These are phyloP conservation scores for Caenorhabditis elegans DNA, from an alignment of 1,140 invertebrate species.

Conservation along the genomic window DNA sequence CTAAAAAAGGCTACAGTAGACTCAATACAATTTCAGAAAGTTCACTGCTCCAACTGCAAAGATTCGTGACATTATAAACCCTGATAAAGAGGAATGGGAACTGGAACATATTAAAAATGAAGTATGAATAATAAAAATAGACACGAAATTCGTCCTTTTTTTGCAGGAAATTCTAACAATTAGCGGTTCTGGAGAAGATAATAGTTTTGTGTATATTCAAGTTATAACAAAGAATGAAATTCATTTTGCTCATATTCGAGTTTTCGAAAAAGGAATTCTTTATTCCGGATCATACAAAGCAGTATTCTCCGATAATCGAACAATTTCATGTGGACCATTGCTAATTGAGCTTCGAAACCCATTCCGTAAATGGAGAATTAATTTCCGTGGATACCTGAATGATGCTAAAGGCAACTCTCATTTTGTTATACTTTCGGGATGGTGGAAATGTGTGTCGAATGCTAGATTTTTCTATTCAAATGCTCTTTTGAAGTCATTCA, in stretches of 20 bases:
- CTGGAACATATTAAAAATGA: not conserved
- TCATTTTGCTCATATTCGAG: not conserved
- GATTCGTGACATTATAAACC: not conserved
- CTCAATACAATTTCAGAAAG: not conserved
- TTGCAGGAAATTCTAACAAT: slow-evolving; percentile 1
- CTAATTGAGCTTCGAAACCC: slow-evolving; percentile 32
- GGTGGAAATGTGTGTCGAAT: slow-evolving; percentile 36
- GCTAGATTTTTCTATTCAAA: slow-evolving; percentile 33
- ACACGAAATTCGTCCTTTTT: too few species aligned
- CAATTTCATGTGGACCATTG: slow-evolving; percentile 28
- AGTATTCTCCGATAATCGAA: not conserved
- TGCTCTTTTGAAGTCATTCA: not conserved
- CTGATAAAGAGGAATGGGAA: not conserved
- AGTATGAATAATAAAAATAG: not conserved
- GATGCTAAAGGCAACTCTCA: not conserved
- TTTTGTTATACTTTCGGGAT: slow-evolving; percentile 35
- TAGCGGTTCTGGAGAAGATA: not conserved
- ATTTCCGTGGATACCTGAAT: slow-evolving; percentile 31
- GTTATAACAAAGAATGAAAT: not conserved
- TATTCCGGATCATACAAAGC: slow-evolving; percentile 13
- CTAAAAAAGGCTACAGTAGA: too few species aligned
- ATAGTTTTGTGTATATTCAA: slow-evolving; percentile 12
- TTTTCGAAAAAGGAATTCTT: not conserved
- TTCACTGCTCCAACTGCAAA: not conserved
- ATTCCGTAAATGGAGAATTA: slow-evolving; percentile 39